Evolutionary conservation across 1,140 invertebrate genomes (phyloP), one percentile per base, ranked within the genome.

Genomic region (Brachionus plicatilis): DNA sequence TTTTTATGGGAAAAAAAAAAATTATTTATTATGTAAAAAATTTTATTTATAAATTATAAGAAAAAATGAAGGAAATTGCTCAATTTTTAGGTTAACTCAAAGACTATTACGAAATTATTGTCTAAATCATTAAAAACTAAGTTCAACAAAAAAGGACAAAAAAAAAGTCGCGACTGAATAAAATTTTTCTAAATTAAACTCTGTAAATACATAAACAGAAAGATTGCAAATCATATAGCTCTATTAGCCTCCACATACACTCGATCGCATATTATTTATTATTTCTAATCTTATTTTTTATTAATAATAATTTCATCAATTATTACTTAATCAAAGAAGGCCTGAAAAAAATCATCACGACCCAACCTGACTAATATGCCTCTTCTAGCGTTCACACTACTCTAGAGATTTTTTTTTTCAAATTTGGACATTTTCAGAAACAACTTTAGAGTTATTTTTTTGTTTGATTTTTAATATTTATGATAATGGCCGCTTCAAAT

Each of bases 401-500:
- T 60, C 53, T 60, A 60, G 53, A 60, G n/a, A 27, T 60, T 4
- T 60, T 60, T 56, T 60, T 33, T 60, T 24, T 60, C 53, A 60
- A 17, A 60, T 60, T 60, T 60, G 53, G 53, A 27, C 20, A 60
- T 60, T 60, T 60, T 60, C n/a, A 60, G 17, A 60, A 47, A 60
- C 53, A 60, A 60, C 53, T 60, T 60, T 60, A 60, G 53, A 60
- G 53, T 60, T 60, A 60, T 60, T 60, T 60, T 47, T 60, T 60
- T 60, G 53, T 60, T 60, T 60, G 53, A 60, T 60, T 60, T 60
- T 60, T 60, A 70, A 70, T 70, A 70, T 37, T 37, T 70, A 70
- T 70, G 66, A 70, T 70, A 70, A 70, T 70, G 66, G 66, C 66
- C 37, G 37, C 66, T 24, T 37, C 66, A 70, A 70, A 70, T 70